Evolutionary conservation across 2,797 vertebrate species (phyloP).

Genomic region (Natrix natrix): DNA sequence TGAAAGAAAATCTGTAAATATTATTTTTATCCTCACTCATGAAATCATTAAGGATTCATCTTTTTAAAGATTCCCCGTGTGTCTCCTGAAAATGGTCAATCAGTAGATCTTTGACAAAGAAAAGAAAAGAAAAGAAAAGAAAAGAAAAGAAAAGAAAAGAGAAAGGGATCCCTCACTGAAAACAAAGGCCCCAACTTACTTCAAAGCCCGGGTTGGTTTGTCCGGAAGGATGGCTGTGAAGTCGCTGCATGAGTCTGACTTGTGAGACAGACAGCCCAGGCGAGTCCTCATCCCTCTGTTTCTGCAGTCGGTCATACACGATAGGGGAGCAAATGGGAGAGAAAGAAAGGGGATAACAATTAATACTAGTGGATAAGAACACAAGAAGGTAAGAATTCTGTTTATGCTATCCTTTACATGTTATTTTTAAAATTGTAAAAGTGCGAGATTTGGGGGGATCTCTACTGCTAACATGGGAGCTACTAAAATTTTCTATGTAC

Average conservation of each 20-base stretch:
- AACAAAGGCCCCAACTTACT: constrained; percentile 70
- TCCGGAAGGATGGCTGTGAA: constrained; percentile 92
- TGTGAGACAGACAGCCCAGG: constrained; percentile 94
- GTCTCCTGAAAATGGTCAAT: neutral
- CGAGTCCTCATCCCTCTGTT: constrained; percentile 92
- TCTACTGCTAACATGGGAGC: too few relatives aligned
- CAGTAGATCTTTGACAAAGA: neutral
- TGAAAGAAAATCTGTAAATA: neutral
- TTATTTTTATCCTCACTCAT: neutral
- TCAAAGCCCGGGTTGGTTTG: constrained; percentile 78
- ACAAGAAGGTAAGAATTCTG: neutral
- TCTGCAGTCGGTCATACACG: constrained; percentile 68
- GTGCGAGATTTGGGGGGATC: too few relatives aligned
- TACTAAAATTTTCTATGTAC: too few relatives aligned
- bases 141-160: neutral
- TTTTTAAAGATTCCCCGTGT: neutral
- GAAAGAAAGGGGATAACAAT: constrained; percentile 58
- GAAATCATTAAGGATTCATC: neutral
- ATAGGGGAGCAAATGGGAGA: constrained; percentile 60
- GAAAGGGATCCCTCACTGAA: neutral
- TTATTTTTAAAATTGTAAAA: too few relatives aligned
- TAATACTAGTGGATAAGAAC: constrained; percentile 36
- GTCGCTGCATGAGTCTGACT: constrained; percentile 95
- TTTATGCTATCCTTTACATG: too few relatives aligned
- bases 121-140: neutral